Conservation (phyloP, 2,888 invertebrate species). For the Agonopterix heracliana region DNA sequence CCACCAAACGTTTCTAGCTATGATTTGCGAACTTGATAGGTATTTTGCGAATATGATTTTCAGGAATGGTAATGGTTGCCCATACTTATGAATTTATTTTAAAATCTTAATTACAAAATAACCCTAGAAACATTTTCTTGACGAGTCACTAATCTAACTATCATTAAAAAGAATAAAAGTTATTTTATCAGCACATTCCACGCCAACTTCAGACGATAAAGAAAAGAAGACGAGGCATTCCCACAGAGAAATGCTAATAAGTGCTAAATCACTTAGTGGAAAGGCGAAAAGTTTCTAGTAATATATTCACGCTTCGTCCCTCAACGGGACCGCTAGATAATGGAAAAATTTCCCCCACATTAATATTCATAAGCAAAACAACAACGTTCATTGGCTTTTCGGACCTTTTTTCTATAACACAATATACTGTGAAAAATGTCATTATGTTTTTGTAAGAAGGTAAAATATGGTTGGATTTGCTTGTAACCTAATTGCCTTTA, state of each 20-base stretch:
- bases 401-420: conserved; percentile 14
- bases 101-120: too few species aligned
- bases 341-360: conserved; percentile 50
- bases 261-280: conserved; percentile 26
- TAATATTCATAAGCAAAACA: conserved; percentile 49
- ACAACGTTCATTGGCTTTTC: conserved; percentile 27
- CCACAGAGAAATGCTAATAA: conserved; percentile 17
- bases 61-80: too few species aligned
- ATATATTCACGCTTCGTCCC: conserved; percentile 43
- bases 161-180: not conserved
- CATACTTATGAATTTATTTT: too few species aligned
- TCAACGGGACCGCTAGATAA: conserved; percentile 33
- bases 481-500: too few species aligned
- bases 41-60: too few species aligned
- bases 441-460: too few species aligned
- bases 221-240: not conserved
- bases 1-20: too few species aligned
- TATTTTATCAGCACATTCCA: not conserved
- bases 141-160: too few species aligned
- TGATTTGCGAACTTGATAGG: too few species aligned
- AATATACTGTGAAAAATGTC: too few species aligned
- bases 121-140: too few species aligned
- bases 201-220: not conserved
- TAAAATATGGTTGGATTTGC: too few species aligned
- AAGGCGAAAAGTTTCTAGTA: conserved; percentile 36